These are phyloP conservation scores for Meda fulgida DNA, from an alignment of 2,797 vertebrate genomes.

Conservation along the genomic window DNA sequence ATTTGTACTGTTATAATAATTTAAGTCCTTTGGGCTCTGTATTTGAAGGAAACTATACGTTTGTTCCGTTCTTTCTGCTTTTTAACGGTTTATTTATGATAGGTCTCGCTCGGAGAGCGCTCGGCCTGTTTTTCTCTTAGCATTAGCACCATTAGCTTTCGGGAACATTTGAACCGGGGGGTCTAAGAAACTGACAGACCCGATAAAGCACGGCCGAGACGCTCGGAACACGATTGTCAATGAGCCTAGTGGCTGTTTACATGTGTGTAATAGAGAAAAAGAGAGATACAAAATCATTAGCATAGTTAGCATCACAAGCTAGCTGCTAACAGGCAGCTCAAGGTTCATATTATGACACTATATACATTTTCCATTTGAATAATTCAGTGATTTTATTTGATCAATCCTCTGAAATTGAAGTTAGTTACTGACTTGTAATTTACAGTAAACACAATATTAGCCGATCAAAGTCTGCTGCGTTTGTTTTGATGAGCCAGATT, in stretches of 20 bases:
- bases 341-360: not conserved
- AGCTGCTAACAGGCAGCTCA: conserved; percentile 14
- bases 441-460: not conserved
- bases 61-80: not conserved
- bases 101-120: conserved; percentile 11
- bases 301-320: conserved; percentile 14
- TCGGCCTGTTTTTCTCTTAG: conserved; percentile 46
- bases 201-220: not conserved
- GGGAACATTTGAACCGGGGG: not conserved
- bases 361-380: not conserved
- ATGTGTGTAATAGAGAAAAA: not conserved
- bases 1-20: not conserved
- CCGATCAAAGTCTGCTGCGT: not conserved
- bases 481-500: not conserved
- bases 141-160: conserved; percentile 41
- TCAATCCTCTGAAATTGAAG: not conserved
- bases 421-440: not conserved
- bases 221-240: not conserved
- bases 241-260: not conserved
- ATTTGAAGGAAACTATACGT: not conserved
- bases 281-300: not conserved
- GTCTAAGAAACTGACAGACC: not conserved
- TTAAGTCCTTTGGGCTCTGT: not conserved
- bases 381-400: not conserved
- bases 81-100: not conserved